Evolutionary conservation across 2,888 invertebrate species (phyloP), one percentile per base, ranked within the genome.

Genomic region (Diarsia mendica): DNA sequence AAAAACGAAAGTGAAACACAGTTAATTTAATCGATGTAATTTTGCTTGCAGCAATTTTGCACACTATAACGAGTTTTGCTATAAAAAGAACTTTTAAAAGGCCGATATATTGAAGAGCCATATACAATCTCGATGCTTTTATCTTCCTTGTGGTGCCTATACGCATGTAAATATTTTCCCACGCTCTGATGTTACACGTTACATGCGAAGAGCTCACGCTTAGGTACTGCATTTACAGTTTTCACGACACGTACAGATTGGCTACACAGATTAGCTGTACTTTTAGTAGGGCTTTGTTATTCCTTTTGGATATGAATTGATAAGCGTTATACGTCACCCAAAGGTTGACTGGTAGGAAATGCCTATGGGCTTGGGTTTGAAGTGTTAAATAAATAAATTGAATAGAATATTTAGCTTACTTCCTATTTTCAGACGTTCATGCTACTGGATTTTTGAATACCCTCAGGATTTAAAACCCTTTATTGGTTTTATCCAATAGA

Each of bases 51-150:
- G 60, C 67, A 33, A 67, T 66, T 66, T 61, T 72, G 60, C 49
- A 48, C 49, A 51, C 1, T 51, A 65, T 28, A 78, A 67, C 60
- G 20, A 65, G 46, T 68, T 49, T 6, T 63, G 2, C 28, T 82
- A 67, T 82, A 55, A 77, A 82, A 76, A 67, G 10, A 77, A 49
- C 20, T 8, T 77, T 77, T 67, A 77, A 77, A 77, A 77, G 55
- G 46, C 51, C 23, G 33, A 51, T 46, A 55, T 67, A n/a, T 44
- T 55, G 23, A 63, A 76, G 44, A 67, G 49, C 18, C 18, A 61
- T 76, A 76, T 76, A 76, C 63, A 66, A 63, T 51, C 46, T 76
- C 51, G 46, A 46, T 53, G 20, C 10, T 63, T 39, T 39, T 11
- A 28, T 64, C 28, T 82, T 82, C 64, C 78, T 10, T 63, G 74